Conservation (phyloP, 2,113 vertebrate genomes). For the Halcyon senegalensis region DNA sequence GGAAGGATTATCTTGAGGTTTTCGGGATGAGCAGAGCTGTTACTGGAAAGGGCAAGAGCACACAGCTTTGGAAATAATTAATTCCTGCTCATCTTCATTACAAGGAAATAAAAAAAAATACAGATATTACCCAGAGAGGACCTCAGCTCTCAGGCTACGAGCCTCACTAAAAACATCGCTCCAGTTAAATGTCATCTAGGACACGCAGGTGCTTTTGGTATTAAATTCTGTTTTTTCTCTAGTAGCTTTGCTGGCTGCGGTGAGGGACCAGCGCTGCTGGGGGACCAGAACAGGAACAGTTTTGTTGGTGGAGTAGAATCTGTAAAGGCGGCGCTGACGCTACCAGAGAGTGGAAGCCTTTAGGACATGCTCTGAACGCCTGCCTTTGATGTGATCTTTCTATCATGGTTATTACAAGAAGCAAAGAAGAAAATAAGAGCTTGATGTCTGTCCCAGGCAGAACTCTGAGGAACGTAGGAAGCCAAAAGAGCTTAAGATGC, state of each 20-base stretch:
- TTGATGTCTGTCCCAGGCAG: not conserved
- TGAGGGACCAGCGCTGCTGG: not conserved
- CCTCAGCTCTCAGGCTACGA: accelerated
- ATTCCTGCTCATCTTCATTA: not conserved
- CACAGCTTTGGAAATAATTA: not conserved
- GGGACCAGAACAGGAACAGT: not conserved
- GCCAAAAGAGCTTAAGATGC: not conserved
- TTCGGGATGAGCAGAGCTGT: not conserved
- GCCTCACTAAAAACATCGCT: accelerated
- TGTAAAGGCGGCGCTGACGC: not conserved
- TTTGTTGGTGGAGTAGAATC: not conserved
- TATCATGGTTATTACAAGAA: not conserved
- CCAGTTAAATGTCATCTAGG: accelerated
- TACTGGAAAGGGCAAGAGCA: not conserved
- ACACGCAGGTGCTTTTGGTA: not conserved
- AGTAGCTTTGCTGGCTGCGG: not conserved
- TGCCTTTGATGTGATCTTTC: not conserved
- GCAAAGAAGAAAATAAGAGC: not conserved
- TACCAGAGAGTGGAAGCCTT: not conserved
- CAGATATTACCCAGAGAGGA: not conserved
- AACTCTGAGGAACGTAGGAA: not conserved
- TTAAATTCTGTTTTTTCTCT: not conserved
- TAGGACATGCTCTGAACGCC: not conserved
- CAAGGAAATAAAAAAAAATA: not conserved
- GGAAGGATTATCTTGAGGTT: not conserved